These are phyloP conservation scores for Perodicticus potto DNA, from an alignment of 2,797 vertebrate genomes.

Conservation along the genomic window DNA sequence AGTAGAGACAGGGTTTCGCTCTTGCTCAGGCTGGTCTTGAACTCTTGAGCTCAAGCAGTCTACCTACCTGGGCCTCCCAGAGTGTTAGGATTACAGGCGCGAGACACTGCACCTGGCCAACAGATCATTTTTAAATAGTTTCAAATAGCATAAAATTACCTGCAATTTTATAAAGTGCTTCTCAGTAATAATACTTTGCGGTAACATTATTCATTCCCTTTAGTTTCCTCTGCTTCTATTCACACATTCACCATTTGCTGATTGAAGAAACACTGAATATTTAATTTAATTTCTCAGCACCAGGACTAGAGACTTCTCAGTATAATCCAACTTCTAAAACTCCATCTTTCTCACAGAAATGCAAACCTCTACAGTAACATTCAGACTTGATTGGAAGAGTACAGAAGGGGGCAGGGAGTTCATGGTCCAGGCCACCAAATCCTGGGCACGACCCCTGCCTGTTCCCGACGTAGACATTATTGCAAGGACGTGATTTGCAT, in stretches of 20 bases:
- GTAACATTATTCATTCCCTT: neutral
- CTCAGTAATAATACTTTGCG: neutral
- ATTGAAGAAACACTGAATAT: neutral
- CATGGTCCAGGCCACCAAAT: no score
- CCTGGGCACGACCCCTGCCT: neutral
- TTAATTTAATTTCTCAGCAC: neutral
- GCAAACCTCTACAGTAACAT: neutral
- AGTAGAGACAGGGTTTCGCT: no score
- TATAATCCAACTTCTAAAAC: neutral
- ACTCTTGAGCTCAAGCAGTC: no score
- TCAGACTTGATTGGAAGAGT: neutral
- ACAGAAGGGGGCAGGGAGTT: neutral
- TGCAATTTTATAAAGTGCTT: neutral
- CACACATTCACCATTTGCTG: neutral
- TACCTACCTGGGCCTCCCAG: no score
- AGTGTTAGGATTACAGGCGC: no score
- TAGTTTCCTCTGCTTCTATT: slow-evolving; percentile 22
- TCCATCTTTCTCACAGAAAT: neutral
- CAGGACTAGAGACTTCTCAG: neutral
- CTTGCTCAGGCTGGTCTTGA: no score
- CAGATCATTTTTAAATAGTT: neutral
- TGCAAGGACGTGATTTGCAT: neutral
- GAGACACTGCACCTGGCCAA: no score
- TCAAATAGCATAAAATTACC: neutral
- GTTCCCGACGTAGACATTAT: neutral